These are phyloP conservation scores for Cassiopea xamachana DNA, from an alignment of 30 jellyfish, hydroid and myxozoan genomes.

Conservation along the genomic window DNA sequence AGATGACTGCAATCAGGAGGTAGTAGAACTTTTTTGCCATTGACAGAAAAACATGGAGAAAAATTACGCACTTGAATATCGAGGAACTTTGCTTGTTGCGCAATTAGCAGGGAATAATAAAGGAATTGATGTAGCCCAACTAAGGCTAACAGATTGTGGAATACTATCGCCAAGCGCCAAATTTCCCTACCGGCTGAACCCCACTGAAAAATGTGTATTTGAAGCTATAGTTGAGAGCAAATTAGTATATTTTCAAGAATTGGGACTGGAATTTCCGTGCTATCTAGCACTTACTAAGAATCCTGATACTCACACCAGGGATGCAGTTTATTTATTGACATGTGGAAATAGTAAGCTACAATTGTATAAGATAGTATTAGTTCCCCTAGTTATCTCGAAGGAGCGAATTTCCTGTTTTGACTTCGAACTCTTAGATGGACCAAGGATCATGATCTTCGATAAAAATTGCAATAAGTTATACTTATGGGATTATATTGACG, in stretches of 20 bases:
- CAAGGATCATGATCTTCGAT: slow-evolving; percentile 3
- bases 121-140: neutral
- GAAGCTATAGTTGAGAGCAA: neutral
- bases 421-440: slow-evolving; percentile 13
- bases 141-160: neutral
- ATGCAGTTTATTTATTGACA: neutral
- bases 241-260: neutral
- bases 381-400: neutral
- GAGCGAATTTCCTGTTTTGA: neutral
- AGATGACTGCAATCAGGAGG: neutral
- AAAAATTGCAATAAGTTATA: neutral
- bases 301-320: neutral
- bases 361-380: neutral
- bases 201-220: neutral
- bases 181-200: neutral
- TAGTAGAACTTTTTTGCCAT: neutral
- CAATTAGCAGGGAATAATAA: neutral
- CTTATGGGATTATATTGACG: neutral
- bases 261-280: slow-evolving; percentile 9
- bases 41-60: neutral
- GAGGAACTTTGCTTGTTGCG: slow-evolving; percentile 20
- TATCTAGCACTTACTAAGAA: neutral
- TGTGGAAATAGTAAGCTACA: neutral
- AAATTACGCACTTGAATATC: neutral
- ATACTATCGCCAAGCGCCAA: neutral